A percentile compares a stretch with the other conserved stretches of the same genome.
Evolutionary conservation across 2,797 vertebrate species (phyloP).

Genomic region (Sebastes minor): DNA sequence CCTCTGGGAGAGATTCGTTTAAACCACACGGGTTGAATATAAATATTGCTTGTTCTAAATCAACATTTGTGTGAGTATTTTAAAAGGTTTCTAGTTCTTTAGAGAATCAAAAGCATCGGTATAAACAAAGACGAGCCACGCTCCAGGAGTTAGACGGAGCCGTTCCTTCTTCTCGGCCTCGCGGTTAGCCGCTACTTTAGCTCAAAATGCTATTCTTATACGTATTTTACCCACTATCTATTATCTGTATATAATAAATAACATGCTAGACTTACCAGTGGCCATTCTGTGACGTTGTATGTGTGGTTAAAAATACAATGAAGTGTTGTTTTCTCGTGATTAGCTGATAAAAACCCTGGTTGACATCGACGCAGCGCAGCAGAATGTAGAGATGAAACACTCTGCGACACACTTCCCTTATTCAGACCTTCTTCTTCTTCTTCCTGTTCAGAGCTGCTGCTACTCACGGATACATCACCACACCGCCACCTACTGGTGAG

Average conservation of each 20-base stretch:
- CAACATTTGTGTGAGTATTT: rapidly evolving
- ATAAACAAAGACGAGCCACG: conserved; percentile 63
- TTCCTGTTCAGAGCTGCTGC: no score
- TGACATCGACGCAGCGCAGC: conserved; percentile 35
- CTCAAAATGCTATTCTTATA: neutral
- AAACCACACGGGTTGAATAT: rapidly evolving
- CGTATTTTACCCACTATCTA: conserved; percentile 20
- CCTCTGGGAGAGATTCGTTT: rapidly evolving
- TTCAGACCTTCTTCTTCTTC: conserved; percentile 21
- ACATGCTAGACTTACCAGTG: conserved; percentile 72
- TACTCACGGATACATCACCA: rapidly evolving
- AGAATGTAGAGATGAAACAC: neutral
- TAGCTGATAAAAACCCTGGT: conserved; percentile 56
- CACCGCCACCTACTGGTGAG: conserved; percentile 42
- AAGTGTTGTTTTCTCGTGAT: neutral
- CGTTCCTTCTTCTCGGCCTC: conserved; percentile 52
- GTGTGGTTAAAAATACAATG: conserved; percentile 29
- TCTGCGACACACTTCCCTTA: conserved; percentile 57
- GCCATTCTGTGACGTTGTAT: conserved; percentile 70
- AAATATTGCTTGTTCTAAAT: rapidly evolving
- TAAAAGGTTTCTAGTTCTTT: rapidly evolving
- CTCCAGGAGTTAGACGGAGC: conserved; percentile 53
- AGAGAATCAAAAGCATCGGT: neutral
- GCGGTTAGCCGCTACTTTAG: conserved; percentile 38
- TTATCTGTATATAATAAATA: rapidly evolving